Evolutionary conservation across 1,140 invertebrate genomes (phyloP).

Genomic region (Drosophila kikkawai): DNA sequence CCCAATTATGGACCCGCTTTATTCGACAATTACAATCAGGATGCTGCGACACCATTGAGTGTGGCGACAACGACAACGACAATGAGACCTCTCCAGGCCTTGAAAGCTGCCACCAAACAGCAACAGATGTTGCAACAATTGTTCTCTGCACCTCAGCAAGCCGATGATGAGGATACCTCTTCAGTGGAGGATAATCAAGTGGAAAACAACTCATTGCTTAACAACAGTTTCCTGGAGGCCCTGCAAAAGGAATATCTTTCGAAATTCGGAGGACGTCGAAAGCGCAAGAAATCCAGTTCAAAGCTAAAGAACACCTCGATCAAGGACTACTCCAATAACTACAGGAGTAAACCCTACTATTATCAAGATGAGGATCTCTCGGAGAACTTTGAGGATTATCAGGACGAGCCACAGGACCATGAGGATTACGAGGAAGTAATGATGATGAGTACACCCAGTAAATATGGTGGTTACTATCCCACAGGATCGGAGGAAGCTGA

Average conservation of each 20-base stretch:
- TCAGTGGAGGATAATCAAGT: constrained; percentile 31
- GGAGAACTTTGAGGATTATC: constrained; percentile 51
- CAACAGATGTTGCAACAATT: constrained; percentile 65
- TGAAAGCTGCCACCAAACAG: constrained; percentile 17
- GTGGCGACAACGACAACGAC: constrained; percentile 38
- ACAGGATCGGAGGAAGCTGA: constrained; percentile 22
- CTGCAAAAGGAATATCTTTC: constrained; percentile 64
- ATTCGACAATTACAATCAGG: constrained; percentile 58
- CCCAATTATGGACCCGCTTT: constrained; percentile 69
- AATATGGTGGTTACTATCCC: constrained; percentile 26
- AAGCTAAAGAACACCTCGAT: constrained; percentile 12
- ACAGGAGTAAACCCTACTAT: constrained; percentile 7
- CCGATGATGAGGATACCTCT: constrained; percentile 7
- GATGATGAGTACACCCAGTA: constrained; percentile 6
- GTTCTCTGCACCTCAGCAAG: constrained; percentile 47
- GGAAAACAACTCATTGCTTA: constrained; percentile 60
- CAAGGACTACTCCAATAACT: constrained; percentile 4
- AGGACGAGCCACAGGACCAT: constrained; percentile 17
- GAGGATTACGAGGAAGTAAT: constrained; percentile 39
- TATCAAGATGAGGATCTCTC: constrained; percentile 37
- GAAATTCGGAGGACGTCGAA: constrained; percentile 51
- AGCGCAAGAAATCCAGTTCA: constrained; percentile 52
- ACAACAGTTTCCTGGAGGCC: constrained; percentile 69
- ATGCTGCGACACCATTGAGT: constrained; percentile 1
- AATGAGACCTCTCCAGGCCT: constrained; percentile 22